Evolutionary conservation across 2,113 vertebrate genomes (phyloP), one percentile per base, ranked within the genome.

Genomic region (Bombycilla garrulus): DNA sequence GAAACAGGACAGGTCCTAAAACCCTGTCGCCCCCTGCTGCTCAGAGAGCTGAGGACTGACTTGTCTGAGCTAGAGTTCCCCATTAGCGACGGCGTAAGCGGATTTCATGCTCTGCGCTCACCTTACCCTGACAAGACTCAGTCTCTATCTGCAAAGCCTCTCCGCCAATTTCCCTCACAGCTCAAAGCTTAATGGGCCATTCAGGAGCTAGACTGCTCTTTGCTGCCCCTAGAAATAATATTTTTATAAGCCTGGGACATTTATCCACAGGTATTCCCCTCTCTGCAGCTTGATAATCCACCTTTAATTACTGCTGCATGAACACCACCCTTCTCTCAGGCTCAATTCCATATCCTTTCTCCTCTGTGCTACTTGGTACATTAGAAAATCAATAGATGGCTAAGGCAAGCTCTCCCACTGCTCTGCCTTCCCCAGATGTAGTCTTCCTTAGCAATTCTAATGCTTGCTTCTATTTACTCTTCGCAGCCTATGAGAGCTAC

Each of bases 181-280:
- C 91, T 92, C 88, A 73, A 72, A 90, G 80, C 86, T 95, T 95
- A 93, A 95, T 82, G 79, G 88, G 60, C 79, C 83, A 69, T 90
- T 92, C 91, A 90, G 67, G 48, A 90, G 66, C 66, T 36, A 65
- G 53, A 40, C 66, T 77, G 74, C 82, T 92, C 79, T 86, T 94
- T 91, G 42, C 60, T 62, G 29, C 69, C 81, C 73, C 81, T 57
- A 71, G 82, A 95, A 86, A 90, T 88, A 94, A 91, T 78, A 48
- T 83, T 95, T 92, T 76, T 96, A 69, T 79, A 82, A 88, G 58
- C 50, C 76, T 88, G 74, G 48, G 76, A 92, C 71, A 92, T 86
- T 76, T 72, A 90, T 56, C 88, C 67, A 53, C 66, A 69, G 71
- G 76, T 86, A 86, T 92, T 93, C 66, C 76, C 74, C 57, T 92